phyloP scores from a whole-genome alignment of 2,113 vertebrate species.

The Peromyscus maniculatus region DNA sequence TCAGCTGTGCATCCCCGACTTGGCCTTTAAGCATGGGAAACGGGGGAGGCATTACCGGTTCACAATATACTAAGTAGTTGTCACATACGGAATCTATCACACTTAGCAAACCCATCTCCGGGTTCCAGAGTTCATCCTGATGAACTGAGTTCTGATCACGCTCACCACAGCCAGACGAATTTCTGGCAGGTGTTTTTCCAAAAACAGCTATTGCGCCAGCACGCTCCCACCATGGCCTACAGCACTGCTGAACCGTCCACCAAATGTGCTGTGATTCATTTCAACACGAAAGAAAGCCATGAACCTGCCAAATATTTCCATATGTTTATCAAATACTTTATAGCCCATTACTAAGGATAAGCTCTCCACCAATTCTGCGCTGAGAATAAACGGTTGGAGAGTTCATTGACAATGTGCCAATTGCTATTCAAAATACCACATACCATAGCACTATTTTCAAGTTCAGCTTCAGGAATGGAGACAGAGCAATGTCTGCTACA shows the following conservation, averaged over 20 bases:
- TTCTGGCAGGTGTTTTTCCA: constrained; percentile 70
- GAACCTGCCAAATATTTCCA: constrained; percentile 61
- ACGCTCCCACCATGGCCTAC: constrained; percentile 58
- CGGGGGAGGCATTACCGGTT: background rate
- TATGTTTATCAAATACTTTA: constrained; percentile 74
- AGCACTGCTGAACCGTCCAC: constrained; percentile 14
- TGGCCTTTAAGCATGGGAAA: background rate
- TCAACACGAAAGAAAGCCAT: constrained; percentile 56
- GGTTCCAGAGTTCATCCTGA: constrained; percentile 56
- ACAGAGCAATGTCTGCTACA: constrained; percentile 74
- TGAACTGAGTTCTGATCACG: constrained; percentile 61
- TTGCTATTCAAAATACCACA: constrained; percentile 56
- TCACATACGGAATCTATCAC: constrained; percentile 67
- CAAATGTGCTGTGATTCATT: constrained; percentile 46
- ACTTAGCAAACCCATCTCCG: constrained; percentile 57
- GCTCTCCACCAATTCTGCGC: constrained; percentile 11
- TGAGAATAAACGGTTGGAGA: constrained; percentile 53
- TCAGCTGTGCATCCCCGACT: constrained; percentile 26
- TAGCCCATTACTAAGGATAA: constrained; percentile 54
- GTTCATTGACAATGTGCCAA: constrained; percentile 67
- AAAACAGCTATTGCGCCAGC: constrained; percentile 31
- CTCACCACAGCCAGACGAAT: constrained; percentile 62
- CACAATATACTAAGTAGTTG: background rate
- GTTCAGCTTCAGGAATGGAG: constrained; percentile 61
- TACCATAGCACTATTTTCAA: constrained; percentile 56